phyloP scores from a whole-genome alignment of 2,797 vertebrate genomes.

The Petrocephalus sullivani region DNA sequence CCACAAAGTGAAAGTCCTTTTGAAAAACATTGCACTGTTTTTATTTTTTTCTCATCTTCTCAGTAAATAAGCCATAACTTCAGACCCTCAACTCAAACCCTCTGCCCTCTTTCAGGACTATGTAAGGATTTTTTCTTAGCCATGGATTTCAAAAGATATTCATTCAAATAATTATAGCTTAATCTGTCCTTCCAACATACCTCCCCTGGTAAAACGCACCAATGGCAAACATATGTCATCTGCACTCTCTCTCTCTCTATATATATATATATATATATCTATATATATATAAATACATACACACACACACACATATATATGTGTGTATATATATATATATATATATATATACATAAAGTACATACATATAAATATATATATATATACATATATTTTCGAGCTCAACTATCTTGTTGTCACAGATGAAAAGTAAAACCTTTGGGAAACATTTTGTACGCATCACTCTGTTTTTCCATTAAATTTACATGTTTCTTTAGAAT shows the following conservation, averaged over 20 bases:
- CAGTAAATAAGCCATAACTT: conserved; percentile 29
- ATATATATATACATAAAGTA: too few species aligned
- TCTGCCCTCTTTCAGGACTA: background rate
- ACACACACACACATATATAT: too few species aligned
- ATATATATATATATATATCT: too few species aligned
- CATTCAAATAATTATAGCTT: conserved; percentile 30
- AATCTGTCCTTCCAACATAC: conserved; percentile 38
- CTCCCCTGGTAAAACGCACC: background rate
- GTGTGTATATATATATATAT: too few species aligned
- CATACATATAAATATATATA: too few species aligned
- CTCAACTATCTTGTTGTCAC: background rate
- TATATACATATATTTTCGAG: too few species aligned
- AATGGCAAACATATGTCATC: background rate
- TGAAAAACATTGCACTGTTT: conserved; percentile 44
- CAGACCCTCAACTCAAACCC: background rate
- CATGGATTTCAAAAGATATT: background rate
- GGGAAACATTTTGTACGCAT: conserved; percentile 20
- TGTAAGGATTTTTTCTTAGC: background rate
- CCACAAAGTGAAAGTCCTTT: conserved; percentile 46
- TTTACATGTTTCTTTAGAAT: conserved; percentile 73
- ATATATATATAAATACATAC: too few species aligned
- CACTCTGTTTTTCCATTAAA: conserved; percentile 61
- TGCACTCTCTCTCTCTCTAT: background rate
- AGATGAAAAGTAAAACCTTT: conserved; percentile 15
- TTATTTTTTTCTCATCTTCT: conserved; percentile 38